These are phyloP conservation scores for Caiman crocodilus DNA, from an alignment of 2,797 vertebrate genomes.

Conservation along the genomic window DNA sequence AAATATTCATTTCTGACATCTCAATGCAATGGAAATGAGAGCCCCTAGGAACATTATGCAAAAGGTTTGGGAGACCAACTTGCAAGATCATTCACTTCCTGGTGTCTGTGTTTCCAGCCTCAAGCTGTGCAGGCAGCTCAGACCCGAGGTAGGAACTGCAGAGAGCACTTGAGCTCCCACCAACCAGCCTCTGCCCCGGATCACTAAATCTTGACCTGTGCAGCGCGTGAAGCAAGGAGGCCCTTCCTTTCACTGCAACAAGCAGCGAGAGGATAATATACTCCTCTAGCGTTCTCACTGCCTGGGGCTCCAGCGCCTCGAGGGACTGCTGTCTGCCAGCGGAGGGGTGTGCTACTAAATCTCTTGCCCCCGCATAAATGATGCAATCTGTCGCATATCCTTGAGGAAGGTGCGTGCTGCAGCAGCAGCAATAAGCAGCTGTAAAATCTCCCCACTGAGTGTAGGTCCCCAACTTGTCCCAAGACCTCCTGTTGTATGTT, in stretches of 20 bases:
- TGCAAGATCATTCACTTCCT: not conserved
- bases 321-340: conserved; percentile 56
- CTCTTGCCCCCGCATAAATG: conserved; percentile 47
- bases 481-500: not conserved
- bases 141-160: not conserved
- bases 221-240: not conserved
- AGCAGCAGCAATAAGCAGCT: conserved; percentile 30
- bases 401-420: conserved; percentile 30
- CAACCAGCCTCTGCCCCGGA: not conserved
- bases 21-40: not conserved
- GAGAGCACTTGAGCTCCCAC: not conserved
- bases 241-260: not conserved
- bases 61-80: not conserved
- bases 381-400: conserved; percentile 56
- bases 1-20: not conserved
- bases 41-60: not conserved
- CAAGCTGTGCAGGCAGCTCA: not conserved
- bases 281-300: not conserved
- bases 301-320: not conserved
- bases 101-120: not conserved
- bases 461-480: not conserved
- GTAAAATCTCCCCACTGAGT: not conserved
- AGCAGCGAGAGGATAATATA: not conserved
- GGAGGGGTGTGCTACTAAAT: conserved; percentile 56
- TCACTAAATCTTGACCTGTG: not conserved